These are phyloP conservation scores for Laticauda laticaudata DNA, from an alignment of 2,113 vertebrate species.

Conservation along the genomic window DNA sequence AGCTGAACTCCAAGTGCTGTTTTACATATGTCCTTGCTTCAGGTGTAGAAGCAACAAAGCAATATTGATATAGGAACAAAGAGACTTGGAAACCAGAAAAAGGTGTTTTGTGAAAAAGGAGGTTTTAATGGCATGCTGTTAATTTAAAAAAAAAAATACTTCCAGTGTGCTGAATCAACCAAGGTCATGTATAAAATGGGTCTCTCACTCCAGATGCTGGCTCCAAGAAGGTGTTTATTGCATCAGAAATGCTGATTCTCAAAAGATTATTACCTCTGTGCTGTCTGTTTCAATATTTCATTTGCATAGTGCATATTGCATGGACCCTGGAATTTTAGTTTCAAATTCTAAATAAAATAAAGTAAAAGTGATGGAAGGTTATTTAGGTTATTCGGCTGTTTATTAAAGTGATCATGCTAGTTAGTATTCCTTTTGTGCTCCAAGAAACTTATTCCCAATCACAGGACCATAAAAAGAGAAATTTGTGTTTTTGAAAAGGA, in stretches of 20 bases:
- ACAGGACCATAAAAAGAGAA: background rate
- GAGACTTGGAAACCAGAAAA: background rate
- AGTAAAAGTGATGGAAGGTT: background rate
- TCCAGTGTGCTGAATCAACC: conserved; percentile 33
- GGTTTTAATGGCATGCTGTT: conserved; percentile 48
- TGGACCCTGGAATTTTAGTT: conserved; percentile 26
- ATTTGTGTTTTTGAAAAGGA: conserved; percentile 17
- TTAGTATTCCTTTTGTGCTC: background rate
- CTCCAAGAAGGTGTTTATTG: conserved; percentile 71
- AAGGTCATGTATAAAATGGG: conserved; percentile 72
- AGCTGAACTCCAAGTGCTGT: conserved; percentile 10
- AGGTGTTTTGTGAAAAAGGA: conserved; percentile 47
- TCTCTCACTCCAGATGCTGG: conserved; percentile 60
- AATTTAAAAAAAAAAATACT: conserved; percentile 49
- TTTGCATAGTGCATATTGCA: conserved; percentile 32
- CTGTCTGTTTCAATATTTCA: conserved; percentile 24
- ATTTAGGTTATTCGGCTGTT: background rate
- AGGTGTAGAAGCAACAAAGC: conserved; percentile 44
- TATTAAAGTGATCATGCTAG: background rate
- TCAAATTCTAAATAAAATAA: background rate
- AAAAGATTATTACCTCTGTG: conserved; percentile 29
- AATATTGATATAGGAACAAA: conserved; percentile 50
- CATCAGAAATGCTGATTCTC: conserved; percentile 58
- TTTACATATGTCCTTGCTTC: conserved; percentile 52
- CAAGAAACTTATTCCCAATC: background rate